Evolutionary conservation across 2,113 vertebrate genomes (phyloP).

Genomic region (Otolemur garnettii): DNA sequence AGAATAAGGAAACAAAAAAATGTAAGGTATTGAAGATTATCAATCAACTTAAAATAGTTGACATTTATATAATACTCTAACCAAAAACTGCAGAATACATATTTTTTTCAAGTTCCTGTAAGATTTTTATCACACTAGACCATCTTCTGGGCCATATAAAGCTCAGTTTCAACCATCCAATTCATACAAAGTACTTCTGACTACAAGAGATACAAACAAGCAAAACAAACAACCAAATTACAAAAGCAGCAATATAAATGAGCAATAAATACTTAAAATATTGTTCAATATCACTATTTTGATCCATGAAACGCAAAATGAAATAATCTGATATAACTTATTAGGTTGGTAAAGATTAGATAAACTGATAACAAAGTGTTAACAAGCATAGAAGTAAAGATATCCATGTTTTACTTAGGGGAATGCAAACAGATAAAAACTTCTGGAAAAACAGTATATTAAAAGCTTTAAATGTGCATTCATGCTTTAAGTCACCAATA

Average conservation of each 20-base stretch:
- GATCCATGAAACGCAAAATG: neutral
- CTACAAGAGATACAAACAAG: neutral
- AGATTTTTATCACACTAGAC: neutral
- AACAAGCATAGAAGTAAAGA: neutral
- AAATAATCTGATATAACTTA: neutral
- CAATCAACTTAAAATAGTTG: neutral
- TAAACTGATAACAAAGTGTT: neutral
- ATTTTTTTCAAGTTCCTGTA: neutral
- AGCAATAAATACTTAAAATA: neutral
- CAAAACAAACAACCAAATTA: neutral
- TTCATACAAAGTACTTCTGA: neutral
- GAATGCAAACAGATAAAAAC: neutral
- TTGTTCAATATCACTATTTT: neutral
- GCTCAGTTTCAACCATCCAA: neutral
- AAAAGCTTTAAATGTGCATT: neutral
- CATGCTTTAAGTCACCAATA: neutral
- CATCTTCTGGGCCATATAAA: neutral
- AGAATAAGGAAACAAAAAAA: neutral
- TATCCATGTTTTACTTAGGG: neutral
- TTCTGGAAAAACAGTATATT: neutral
- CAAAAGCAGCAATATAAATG: neutral
- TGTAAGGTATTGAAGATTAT: neutral
- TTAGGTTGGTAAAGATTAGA: neutral
- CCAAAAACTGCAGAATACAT: neutral
- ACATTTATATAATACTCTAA: neutral